phyloP scores from a whole-genome alignment of 2,888 invertebrate genomes.

The Parnassius orleans region DNA sequence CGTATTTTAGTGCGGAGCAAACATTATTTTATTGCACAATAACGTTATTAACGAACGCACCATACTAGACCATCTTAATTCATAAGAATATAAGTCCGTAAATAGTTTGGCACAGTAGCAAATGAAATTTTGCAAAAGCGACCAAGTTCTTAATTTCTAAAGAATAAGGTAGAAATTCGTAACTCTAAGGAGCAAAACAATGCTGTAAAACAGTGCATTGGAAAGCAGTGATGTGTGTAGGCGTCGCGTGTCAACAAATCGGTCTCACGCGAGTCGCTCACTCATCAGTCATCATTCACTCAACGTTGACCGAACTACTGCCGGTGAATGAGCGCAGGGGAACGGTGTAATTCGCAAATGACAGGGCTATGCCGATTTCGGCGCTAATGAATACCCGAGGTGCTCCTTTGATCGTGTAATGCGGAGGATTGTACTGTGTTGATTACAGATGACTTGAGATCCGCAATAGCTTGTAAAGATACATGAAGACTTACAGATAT shows the following conservation, averaged over 20 bases:
- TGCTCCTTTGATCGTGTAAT: slow-evolving; percentile 20
- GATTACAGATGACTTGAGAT: not conserved
- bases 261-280: slow-evolving; percentile 41
- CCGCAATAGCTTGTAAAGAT: not conserved
- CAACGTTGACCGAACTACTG: slow-evolving; percentile 34
- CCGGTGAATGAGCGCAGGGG: slow-evolving; percentile 34
- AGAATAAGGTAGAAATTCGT: slow-evolving; percentile 15
- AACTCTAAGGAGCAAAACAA: not conserved
- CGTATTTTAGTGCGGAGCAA: slow-evolving; percentile 29
- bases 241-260: slow-evolving; percentile 43
- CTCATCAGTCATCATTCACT: slow-evolving; percentile 33
- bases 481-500: too few relatives aligned
- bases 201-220: slow-evolving; percentile 23
- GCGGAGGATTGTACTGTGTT: not conserved
- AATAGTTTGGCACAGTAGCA: slow-evolving; percentile 14
- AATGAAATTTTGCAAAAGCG: slow-evolving; percentile 1
- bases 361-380: slow-evolving; percentile 24
- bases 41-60: slow-evolving; percentile 1
- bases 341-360: slow-evolving; percentile 40
- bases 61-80: slow-evolving; percentile 8
- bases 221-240: slow-evolving; percentile 34
- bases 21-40: slow-evolving; percentile 33
- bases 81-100: slow-evolving; percentile 10
- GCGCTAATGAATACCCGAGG: slow-evolving; percentile 24
- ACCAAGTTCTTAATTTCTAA: not conserved